Evolutionary conservation across 2,797 vertebrate species (phyloP).

Genomic region (Sebastes hubbsi): DNA sequence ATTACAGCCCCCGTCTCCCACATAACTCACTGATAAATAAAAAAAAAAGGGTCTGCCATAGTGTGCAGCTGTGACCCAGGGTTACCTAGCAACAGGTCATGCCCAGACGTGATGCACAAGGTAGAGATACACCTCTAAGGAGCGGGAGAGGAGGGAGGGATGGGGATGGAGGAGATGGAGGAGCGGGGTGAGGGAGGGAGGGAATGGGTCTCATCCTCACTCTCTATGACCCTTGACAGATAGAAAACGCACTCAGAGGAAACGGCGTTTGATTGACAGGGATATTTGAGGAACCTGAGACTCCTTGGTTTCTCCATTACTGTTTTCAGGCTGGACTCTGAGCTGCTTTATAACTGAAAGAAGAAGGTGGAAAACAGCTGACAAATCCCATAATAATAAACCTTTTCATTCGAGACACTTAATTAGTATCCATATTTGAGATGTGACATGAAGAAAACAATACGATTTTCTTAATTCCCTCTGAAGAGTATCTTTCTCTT

Average conservation of each 20-base stretch:
- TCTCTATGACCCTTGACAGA: constrained; percentile 86
- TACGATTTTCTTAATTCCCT: constrained; percentile 48
- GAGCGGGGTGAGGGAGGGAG: constrained; percentile 37
- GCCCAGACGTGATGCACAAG: constrained; percentile 83
- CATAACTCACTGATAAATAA: constrained; percentile 88
- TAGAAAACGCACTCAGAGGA: constrained; percentile 86
- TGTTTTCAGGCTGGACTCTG: constrained; percentile 45
- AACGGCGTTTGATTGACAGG: constrained; percentile 81
- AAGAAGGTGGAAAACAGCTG: neutral
- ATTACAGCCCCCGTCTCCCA: constrained; percentile 87
- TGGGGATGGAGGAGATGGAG: constrained; percentile 44
- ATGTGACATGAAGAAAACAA: constrained; percentile 10
- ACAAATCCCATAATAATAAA: constrained; percentile 3
- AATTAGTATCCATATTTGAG: neutral
- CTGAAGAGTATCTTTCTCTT: constrained; percentile 27
- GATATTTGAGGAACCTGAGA: constrained; percentile 74
- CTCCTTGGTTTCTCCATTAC: constrained; percentile 56
- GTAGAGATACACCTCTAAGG: constrained; percentile 79
- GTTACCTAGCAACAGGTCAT: constrained; percentile 91
- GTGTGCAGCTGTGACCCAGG: constrained; percentile 89
- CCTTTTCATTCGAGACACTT: neutral
- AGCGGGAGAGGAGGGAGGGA: constrained; percentile 62
- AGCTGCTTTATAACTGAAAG: neutral
- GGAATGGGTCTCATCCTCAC: constrained; percentile 78
- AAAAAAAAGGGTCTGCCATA: constrained; percentile 83